Evolutionary conservation across 2,888 invertebrate species (phyloP), one percentile per base, ranked within the genome.

Genomic region (Synanthedon myopaeformis): DNA sequence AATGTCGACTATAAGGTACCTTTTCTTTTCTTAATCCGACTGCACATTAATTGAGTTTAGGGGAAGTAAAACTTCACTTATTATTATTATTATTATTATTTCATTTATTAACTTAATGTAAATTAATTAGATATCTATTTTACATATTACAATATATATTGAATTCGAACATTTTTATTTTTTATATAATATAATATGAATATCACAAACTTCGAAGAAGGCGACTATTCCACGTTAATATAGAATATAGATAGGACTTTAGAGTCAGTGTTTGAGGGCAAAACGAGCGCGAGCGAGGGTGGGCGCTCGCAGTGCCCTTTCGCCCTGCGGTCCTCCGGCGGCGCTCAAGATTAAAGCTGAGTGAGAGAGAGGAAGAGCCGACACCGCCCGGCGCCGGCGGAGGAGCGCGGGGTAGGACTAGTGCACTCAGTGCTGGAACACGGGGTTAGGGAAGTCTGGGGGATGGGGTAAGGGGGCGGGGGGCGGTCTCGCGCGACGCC

Each of bases 401-500:
- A 82, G 80, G 86, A 85, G 84, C 82, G 79, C 76, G 82, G 76
- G 77, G 69, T 69, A 67, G 70, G 81, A 82, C 84, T 82, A 82
- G 84, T 72, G 69, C 64, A 58, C 70, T 82, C 59, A 85, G 76
- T 85, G 86, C 78, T 85, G 85, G 88, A 96, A 96, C 73, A 97
- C 89, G 65, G 97, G 96, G 83, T 97, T 97, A 56, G 97, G 97
- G 88, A 97, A 96, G 87, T 97, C 96, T 60, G 96, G 95, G 63
- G 97, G 97, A 89, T 97, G 97, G 62, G 97, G 96, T 68, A 97
- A 89, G 51, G 97, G 97, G 48, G 96, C 96, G 59, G 94, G 91
- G 53, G 94, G 91, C 70, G 95, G 95, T 53, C 96, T 94, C 72
- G 94, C 91, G 66, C 96, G 91, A 63, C 96, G 88, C 88, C 96